Evolutionary conservation across 2,797 vertebrate species (phyloP), one percentile per base, ranked within the genome.

Genomic region (Xenopus petersii): DNA sequence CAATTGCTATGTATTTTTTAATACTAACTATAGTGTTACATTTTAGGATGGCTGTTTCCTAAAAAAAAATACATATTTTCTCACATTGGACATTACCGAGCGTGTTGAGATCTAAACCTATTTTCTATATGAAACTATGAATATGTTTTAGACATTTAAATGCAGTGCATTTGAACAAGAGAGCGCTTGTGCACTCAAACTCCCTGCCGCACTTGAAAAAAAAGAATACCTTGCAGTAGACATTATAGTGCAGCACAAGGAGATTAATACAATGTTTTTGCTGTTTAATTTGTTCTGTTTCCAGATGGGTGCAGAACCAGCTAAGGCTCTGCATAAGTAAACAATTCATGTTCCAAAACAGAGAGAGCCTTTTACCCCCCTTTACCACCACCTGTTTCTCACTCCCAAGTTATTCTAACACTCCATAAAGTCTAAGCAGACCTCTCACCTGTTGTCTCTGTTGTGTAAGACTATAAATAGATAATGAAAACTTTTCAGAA

Each of bases 401-500:
- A 46, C 58, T 75, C 30, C 30, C 47, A 58, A 26, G 21, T 67
- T 62, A 15, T 70, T 74, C 61, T 70, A 67, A 61, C 64, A 67
- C 70, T 62, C 11, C 42, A 72, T 74, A 73, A 75, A 58, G 26
- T 81, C 15, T 16, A 9, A 7, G 54, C 70, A 64, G 64, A 24
- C 59, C 72, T 75, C 71, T 75, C 64, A 61, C 46, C 26, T 78
- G 64, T 74, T 60, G 69, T 63, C 73, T 80, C 51, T 0, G 30
- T 64, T 69, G 55, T 6, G 1, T 42, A 9, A 42, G 26, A 30
- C 26, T 30, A 30, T 30, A 42, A 9, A 42, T 42, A 42, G 36
- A 75, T 72, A 79, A 75, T 74, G 65, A 69, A 30, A 2, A 76
- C 64, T 73, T 80, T 79, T 69, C 65, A 65, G 49, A 62, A 55